Evolutionary conservation across 2,888 invertebrate genomes (phyloP).

Genomic region (Drosophila imparisetae): DNA sequence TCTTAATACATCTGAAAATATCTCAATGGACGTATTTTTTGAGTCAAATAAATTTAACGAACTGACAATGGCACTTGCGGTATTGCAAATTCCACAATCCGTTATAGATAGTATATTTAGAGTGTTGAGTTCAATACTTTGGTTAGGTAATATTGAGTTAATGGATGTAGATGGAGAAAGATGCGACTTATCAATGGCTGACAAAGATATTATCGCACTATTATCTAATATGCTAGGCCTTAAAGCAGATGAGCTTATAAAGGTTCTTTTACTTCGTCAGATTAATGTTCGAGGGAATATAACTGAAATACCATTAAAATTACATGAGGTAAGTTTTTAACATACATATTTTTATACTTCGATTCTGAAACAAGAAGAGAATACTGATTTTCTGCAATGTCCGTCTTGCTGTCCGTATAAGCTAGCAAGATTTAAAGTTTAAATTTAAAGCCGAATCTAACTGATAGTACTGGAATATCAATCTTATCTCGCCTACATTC

Average conservation of each 20-base stretch:
- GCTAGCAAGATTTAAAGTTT: neutral
- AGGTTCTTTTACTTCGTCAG: slow-evolving; percentile 91
- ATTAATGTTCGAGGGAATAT: slow-evolving; percentile 97
- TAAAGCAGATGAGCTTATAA: slow-evolving; percentile 89
- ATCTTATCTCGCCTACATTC: neutral
- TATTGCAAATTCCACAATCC: slow-evolving; percentile 92
- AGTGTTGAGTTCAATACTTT: slow-evolving; percentile 94
- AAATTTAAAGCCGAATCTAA: neutral
- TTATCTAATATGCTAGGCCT: slow-evolving; percentile 91
- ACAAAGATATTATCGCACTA: slow-evolving; percentile 90
- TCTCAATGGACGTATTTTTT: slow-evolving; percentile 87
- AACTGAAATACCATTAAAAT: slow-evolving; percentile 94
- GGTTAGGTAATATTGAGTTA: slow-evolving; percentile 95
- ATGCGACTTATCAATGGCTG: slow-evolving; percentile 90
- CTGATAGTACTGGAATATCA: neutral
- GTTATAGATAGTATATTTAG: slow-evolving; percentile 96
- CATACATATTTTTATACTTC: neutral
- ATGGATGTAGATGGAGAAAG: slow-evolving; percentile 94
- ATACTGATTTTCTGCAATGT: neutral
- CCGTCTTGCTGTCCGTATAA: neutral
- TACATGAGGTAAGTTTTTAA: slow-evolving; percentile 89
- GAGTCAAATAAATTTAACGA: slow-evolving; percentile 92
- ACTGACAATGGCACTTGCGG: slow-evolving; percentile 94
- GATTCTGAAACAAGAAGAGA: neutral
- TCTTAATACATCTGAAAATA: slow-evolving; percentile 92